Evolutionary conservation across 1,140 invertebrate species (phyloP).

Genomic region (Drosophila nebulosa): DNA sequence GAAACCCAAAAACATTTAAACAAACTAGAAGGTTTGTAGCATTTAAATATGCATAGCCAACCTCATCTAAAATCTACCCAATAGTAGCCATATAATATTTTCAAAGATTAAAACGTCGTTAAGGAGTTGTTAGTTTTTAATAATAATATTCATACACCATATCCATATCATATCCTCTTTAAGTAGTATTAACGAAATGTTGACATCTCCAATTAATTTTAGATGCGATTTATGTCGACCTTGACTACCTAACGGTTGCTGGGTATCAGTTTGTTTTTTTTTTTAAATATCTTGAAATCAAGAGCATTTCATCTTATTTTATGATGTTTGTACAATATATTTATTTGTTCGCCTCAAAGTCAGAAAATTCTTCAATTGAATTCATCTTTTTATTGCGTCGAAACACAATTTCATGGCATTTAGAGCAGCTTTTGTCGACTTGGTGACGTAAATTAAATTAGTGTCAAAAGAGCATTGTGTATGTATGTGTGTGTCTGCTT

Average conservation of each 20-base stretch:
- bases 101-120: too few relatives aligned
- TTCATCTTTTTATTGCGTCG: constrained; percentile 23
- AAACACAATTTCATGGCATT: constrained; percentile 63
- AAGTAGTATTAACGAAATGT: background rate
- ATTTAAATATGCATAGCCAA: too few relatives aligned
- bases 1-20: too few relatives aligned
- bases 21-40: too few relatives aligned
- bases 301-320: background rate
- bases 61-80: too few relatives aligned
- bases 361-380: constrained; percentile 28
- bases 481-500: constrained; percentile 53
- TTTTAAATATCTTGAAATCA: background rate
- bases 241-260: background rate
- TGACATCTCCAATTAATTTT: background rate
- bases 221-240: background rate
- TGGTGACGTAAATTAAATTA: constrained; percentile 72
- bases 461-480: constrained; percentile 73
- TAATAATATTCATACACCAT: too few relatives aligned
- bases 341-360: constrained; percentile 2
- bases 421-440: constrained; percentile 37
- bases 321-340: background rate
- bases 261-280: background rate
- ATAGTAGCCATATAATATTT: too few relatives aligned
- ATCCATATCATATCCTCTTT: too few relatives aligned
- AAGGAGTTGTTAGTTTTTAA: too few relatives aligned